Conservation (phyloP, 2,888 invertebrate species). For the Lasiommata megera region DNA sequence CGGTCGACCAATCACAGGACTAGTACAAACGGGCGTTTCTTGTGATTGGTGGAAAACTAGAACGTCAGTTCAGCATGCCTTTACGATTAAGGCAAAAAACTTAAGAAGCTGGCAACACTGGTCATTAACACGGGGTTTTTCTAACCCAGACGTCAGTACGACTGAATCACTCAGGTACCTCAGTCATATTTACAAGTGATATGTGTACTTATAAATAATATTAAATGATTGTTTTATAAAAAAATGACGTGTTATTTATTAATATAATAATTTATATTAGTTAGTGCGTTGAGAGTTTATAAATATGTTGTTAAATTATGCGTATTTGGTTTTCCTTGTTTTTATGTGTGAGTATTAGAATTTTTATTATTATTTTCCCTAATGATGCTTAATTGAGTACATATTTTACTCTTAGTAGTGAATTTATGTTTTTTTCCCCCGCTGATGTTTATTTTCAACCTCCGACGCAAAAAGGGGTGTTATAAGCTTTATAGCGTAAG, state of each 20-base stretch:
- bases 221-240: not conserved
- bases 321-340: not conserved
- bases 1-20: too few species aligned
- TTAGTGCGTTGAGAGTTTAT: not conserved
- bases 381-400: too few species aligned
- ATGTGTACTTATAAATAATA: not conserved
- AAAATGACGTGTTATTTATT: not conserved
- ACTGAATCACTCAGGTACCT: not conserved
- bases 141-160: not conserved
- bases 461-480: too few species aligned
- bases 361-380: not conserved
- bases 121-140: not conserved
- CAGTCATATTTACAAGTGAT: not conserved
- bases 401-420: too few species aligned
- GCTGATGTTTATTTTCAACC: too few species aligned
- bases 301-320: not conserved
- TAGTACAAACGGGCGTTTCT: too few species aligned
- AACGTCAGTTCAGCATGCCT: too few species aligned
- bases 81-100: too few species aligned
- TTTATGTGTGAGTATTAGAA: conserved; percentile 2
- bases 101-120: not conserved
- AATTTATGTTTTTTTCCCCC: too few species aligned
- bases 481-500: too few species aligned
- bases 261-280: not conserved
- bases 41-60: too few species aligned